phyloP scores from a whole-genome alignment of 2,888 invertebrate species.

The Synanthedon tipuliformis region DNA sequence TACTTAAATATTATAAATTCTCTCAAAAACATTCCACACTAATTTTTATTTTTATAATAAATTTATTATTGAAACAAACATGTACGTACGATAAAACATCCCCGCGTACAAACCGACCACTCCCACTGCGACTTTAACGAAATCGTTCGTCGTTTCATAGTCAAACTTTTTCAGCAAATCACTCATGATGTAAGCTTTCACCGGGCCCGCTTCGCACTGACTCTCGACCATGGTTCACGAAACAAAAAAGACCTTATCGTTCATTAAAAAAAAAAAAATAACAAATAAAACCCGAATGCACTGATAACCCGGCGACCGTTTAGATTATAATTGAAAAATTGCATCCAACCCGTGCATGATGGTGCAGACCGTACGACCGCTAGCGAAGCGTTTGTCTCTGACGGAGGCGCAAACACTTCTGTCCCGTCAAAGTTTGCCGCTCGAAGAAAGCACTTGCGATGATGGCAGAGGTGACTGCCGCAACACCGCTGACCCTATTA shows the following conservation, averaged over 20 bases:
- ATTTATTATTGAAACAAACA: constrained; percentile 2
- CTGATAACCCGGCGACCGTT: constrained; percentile 49
- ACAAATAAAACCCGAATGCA: constrained; percentile 28
- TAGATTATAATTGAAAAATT: constrained; percentile 23
- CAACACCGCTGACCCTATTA: constrained; percentile 11
- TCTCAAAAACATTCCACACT: no score
- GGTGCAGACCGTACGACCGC: constrained; percentile 12
- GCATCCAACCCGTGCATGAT: constrained; percentile 31
- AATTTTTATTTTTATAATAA: no score
- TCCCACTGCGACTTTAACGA: constrained; percentile 42
- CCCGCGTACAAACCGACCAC: constrained; percentile 53
- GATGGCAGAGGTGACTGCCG: constrained; percentile 1
- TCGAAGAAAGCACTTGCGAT: constrained; percentile 14
- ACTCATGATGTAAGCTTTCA: constrained; percentile 63
- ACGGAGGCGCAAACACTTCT: constrained; percentile 16
- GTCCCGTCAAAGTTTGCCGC: constrained; percentile 17
- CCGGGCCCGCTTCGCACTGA: constrained; percentile 47
- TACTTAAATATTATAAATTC: no score
- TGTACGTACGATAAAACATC: constrained; percentile 50
- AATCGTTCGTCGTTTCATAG: constrained; percentile 46
- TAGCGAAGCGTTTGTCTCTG: constrained; percentile 14
- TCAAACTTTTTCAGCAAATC: constrained; percentile 55
- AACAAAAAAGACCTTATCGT: constrained; percentile 16
- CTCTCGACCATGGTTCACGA: constrained; percentile 44
- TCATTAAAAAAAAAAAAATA: constrained; percentile 11